Evolutionary conservation across 1,140 invertebrate genomes (phyloP).

Genomic region (Macrostomum lignano): DNA sequence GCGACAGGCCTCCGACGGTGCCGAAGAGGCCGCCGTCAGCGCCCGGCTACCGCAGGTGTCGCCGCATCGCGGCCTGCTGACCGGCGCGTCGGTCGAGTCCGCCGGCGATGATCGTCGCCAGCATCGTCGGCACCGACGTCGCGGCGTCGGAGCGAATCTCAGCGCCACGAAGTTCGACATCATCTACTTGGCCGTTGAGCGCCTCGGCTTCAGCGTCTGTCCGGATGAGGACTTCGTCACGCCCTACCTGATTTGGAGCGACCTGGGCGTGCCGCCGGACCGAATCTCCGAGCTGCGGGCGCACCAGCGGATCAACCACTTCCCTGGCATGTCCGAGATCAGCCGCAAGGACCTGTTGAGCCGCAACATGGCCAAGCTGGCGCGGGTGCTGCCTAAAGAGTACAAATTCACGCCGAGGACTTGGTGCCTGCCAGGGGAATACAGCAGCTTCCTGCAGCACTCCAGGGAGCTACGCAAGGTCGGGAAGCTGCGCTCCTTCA

Average conservation of each 20-base stretch:
- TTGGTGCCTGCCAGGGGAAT: slow-evolving; percentile 24
- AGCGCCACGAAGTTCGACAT: too few species aligned
- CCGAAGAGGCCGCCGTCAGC: too few species aligned
- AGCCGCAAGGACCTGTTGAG: slow-evolving; percentile 24
- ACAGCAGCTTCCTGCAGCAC: slow-evolving; percentile 15
- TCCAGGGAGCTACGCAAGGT: slow-evolving; percentile 20
- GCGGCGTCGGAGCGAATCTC: too few species aligned
- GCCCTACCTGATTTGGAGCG: slow-evolving; percentile 25
- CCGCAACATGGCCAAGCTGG: slow-evolving; percentile 23
- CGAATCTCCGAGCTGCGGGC: slow-evolving; percentile 21
- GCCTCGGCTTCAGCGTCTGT: neutral
- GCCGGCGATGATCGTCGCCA: too few species aligned
- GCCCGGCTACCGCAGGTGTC: too few species aligned
- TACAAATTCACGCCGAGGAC: slow-evolving; percentile 24
- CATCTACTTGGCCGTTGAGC: too few species aligned
- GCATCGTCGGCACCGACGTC: too few species aligned
- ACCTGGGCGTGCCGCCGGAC: slow-evolving; percentile 21
- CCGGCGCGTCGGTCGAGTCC: too few species aligned
- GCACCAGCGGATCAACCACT: slow-evolving; percentile 26
- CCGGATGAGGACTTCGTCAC: neutral
- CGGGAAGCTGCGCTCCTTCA: slow-evolving; percentile 19
- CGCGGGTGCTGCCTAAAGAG: slow-evolving; percentile 16
- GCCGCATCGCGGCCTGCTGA: too few species aligned
- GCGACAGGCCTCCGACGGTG: too few species aligned
- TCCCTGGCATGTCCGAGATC: slow-evolving; percentile 26